Evolutionary conservation across 2,797 vertebrate genomes (phyloP).

Genomic region (Cichlasoma orientale): DNA sequence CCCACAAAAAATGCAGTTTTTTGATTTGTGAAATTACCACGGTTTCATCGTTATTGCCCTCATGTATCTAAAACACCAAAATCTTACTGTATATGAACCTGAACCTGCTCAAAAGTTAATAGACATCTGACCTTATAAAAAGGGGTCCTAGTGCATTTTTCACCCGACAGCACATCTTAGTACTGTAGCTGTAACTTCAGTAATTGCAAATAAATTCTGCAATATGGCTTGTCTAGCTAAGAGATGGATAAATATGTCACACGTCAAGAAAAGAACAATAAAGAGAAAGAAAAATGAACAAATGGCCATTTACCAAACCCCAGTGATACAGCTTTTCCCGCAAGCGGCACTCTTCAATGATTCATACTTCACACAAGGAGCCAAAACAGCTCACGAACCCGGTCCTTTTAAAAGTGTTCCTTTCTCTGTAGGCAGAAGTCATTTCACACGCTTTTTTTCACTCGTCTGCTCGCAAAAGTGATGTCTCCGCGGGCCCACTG

Average conservation of each 20-base stretch:
- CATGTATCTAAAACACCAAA: not conserved
- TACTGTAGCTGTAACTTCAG: not conserved
- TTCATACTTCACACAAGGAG: not conserved
- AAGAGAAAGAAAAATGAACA: not conserved
- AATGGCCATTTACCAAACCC: conserved; percentile 6
- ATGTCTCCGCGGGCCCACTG: not conserved
- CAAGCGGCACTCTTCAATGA: not conserved
- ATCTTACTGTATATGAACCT: not conserved
- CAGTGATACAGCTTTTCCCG: not conserved
- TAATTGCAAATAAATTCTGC: not conserved
- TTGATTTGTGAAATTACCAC: too few relatives aligned
- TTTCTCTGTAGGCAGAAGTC: not conserved
- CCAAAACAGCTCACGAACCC: not conserved
- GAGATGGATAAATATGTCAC: not conserved
- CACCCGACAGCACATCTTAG: not conserved
- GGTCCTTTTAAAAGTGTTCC: not conserved
- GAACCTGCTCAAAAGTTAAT: not conserved
- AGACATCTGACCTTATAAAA: not conserved
- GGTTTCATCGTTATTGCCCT: not conserved
- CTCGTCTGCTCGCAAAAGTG: not conserved
- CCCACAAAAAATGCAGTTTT: not conserved
- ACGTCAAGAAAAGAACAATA: not conserved
- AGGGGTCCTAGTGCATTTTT: not conserved
- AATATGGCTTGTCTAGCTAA: not conserved
- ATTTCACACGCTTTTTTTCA: not conserved